Conservation (phyloP, 2,888 invertebrate genomes). For the Luperina testacea region DNA sequence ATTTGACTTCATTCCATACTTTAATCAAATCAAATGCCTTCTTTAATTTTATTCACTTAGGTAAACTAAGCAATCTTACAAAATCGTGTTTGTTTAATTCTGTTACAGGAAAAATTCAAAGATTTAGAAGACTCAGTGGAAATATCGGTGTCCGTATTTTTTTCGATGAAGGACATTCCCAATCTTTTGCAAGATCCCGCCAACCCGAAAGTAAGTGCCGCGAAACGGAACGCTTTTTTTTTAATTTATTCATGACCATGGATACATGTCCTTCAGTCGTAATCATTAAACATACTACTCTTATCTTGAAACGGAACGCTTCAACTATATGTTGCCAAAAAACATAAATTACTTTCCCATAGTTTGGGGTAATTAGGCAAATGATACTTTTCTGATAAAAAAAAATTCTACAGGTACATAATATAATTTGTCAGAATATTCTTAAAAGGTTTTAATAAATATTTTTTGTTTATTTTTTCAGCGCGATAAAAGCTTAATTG, state of each 20-base stretch:
- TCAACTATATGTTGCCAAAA: slow-evolving; percentile 36
- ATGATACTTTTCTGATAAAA: not conserved
- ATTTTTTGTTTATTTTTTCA: slow-evolving; percentile 63
- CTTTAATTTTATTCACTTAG: not conserved
- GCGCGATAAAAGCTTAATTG: slow-evolving; percentile 79
- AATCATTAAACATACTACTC: too few relatives aligned
- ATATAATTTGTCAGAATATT: not conserved
- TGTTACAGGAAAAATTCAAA: slow-evolving; percentile 84
- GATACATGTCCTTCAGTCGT: too few relatives aligned
- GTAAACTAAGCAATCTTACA: not conserved
- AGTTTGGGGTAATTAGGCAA: slow-evolving; percentile 15
- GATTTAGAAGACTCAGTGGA: slow-evolving; percentile 88
- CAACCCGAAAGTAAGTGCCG: slow-evolving; percentile 85
- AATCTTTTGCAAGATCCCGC: slow-evolving; percentile 87
- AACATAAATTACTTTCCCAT: slow-evolving; percentile 14
- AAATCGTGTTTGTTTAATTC: not conserved
- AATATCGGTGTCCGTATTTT: slow-evolving; percentile 86
- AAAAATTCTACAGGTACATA: not conserved
- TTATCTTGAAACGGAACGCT: slow-evolving; percentile 52
- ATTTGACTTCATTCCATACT: not conserved
- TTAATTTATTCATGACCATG: too few relatives aligned
- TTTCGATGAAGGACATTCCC: slow-evolving; percentile 89
- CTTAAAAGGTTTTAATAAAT: not conserved
- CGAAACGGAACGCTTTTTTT: slow-evolving; percentile 50
- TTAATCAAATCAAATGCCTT: not conserved